These are phyloP conservation scores for Anodontia alba DNA, from an alignment of 2,888 invertebrate genomes.

Conservation along the genomic window DNA sequence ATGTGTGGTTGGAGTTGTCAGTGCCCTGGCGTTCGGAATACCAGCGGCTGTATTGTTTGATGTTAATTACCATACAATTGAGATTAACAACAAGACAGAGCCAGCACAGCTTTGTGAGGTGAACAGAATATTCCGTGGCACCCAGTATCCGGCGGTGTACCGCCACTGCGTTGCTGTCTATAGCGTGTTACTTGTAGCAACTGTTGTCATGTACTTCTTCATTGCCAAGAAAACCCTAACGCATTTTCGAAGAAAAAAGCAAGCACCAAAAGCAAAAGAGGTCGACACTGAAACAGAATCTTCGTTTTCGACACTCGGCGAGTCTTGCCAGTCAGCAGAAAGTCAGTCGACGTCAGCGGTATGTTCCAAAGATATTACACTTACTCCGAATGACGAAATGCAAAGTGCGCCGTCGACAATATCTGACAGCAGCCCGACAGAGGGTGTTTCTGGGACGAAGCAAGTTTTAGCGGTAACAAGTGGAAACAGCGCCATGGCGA, in stretches of 20 bases:
- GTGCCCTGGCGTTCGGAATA: neutral
- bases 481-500: neutral
- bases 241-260: neutral
- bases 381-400: neutral
- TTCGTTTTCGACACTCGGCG: neutral
- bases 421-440: neutral
- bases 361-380: neutral
- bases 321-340: neutral
- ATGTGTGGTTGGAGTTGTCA: neutral
- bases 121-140: neutral
- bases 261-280: neutral
- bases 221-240: neutral
- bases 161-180: neutral
- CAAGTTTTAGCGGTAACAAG: neutral
- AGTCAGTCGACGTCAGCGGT: neutral
- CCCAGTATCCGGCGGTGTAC: neutral
- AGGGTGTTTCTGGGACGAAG: neutral
- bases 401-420: neutral
- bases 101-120: neutral
- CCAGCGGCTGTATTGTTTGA: neutral
- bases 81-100: neutral
- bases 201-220: neutral
- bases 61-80: neutral
- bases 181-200: neutral
- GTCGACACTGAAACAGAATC: neutral